These are phyloP conservation scores for Calephelis perditalis DNA, from an alignment of 2,888 invertebrate genomes.

Conservation along the genomic window DNA sequence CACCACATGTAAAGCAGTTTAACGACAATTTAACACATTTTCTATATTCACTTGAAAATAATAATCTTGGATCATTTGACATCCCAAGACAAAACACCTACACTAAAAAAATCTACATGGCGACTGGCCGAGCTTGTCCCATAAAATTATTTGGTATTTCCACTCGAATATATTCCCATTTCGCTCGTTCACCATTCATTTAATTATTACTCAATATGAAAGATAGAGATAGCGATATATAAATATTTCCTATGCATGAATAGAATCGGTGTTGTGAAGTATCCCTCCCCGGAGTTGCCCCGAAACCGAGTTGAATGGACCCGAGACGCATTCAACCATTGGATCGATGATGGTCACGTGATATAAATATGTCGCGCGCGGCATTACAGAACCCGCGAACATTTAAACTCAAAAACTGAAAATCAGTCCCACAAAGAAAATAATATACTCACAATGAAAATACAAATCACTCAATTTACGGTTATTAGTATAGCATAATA, in stretches of 20 bases:
- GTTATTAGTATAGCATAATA: no score
- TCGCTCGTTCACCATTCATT: constrained; percentile 74
- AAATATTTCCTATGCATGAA: constrained; percentile 74
- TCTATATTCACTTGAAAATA: constrained; percentile 70
- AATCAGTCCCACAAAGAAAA: no score
- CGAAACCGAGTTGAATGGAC: constrained; percentile 77
- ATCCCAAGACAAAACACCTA: constrained; percentile 71
- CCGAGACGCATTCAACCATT: constrained; percentile 76
- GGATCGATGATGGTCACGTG: constrained; percentile 77
- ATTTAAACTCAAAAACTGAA: constrained; percentile 15
- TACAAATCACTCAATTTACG: no score
- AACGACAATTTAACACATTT: constrained; percentile 56
- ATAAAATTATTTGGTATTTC: constrained; percentile 57
- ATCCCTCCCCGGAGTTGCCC: constrained; percentile 55
- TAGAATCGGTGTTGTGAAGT: constrained; percentile 73
- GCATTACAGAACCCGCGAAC: constrained; percentile 43
- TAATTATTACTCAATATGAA: constrained; percentile 70
- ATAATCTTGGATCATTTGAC: constrained; percentile 75
- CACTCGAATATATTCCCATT: constrained; percentile 71
- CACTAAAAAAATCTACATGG: constrained; percentile 75
- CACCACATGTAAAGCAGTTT: constrained; percentile 46
- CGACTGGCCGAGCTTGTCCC: constrained; percentile 69
- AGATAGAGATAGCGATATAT: constrained; percentile 61
- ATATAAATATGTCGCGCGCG: constrained; percentile 59
- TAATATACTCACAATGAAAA: no score